Evolutionary conservation across 1,140 invertebrate species (phyloP), one percentile per base, ranked within the genome.

Genomic region (Calliphora vicina): DNA sequence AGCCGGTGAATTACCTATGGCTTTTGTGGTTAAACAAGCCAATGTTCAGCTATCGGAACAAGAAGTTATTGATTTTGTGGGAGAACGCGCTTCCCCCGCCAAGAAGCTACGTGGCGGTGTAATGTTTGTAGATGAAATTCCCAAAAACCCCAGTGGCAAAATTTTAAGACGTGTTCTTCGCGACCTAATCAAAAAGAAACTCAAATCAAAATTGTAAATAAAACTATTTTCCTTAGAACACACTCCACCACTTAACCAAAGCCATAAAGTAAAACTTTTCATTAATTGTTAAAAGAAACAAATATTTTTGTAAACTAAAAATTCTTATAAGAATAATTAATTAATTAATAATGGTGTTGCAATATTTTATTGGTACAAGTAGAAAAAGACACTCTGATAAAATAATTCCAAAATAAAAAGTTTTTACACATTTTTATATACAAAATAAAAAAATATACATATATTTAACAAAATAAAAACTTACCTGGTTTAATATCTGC

Each of bases 91-190:
- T 1, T 93, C 93, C 4, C 91, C 91, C 0, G 91, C 93, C 3
- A 94, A 94, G 84, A 91, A 91, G 72, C 86, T 94, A 1, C 88
- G 92, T 15, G 95, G 94, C 9, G 94, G 94, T 5, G 93, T 96
- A 1, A 88, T 91, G 13, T 95, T 96, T 85, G 86, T 95, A 0
- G 89, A 92, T 0, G 91, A 91, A 80, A 94, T 96, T 86, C 95
- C 95, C 10, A 95, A 94, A 88, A 94, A 92, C 84, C 88, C 93
- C 2, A 92, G 92, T 42, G 95, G 95, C 0, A 96, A 96, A 87
- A 94, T 95, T 81, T 84, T 95, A 4, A 90, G 94, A 43, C 91
- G 92, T 76, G 86, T 93, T 13, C 86, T 95, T 4, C 88, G 88
- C 25, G 86, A 91, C 13, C 85, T 88, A 92, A 85, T 85, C 0